Base-by-base conservation (phyloP, 2,113 vertebrate species). In the Ammodytes dubius region DNA sequence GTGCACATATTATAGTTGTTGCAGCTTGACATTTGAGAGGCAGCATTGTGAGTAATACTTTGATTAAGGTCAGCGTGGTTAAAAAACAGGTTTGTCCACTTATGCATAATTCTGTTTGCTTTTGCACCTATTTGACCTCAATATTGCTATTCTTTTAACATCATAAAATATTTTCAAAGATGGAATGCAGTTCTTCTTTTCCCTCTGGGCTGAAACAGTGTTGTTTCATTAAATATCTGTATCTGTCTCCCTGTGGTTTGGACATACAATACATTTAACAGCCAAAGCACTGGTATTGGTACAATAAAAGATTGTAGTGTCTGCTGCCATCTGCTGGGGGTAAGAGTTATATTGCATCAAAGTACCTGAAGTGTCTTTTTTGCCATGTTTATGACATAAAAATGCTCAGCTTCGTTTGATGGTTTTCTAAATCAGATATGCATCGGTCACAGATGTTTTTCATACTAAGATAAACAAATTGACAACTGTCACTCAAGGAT, bases 281-380 rank as follows among this genome's bases (percentile, higher is more conserved):
- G 15, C 35, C 19, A 50, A 40, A 64, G 13, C n/a, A 54, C 47
- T 54, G 39, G 43, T 53, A 54, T 14, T 37, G 40, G 40, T 7
- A n/a, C 17, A 40, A 70, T 47, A 0, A 77, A 66, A 2, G 1
- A 46, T 35, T 39, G 46, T 6, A 54, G 40, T 4, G 56, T 91
- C 11, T 95, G 91, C 91, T 88, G 93, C 91, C 92, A 91, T 89
- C 94, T 93, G 11, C 86, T 93, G 94, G 92, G 47, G 4, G 4
- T 12, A 54, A 49, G 19, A 49, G 43, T 17, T 63, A 17, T 52
- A 64, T 42, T 40, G 0, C 17, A 9, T 47, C 54, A 52, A 57
- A 46, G 47, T 56, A 64, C 56, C 35, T 45, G 11, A 70, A 6
- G 14, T 65, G 80, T 80, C 52, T 39, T 67, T 58, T 72, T 39